These are phyloP conservation scores for Sepioteuthis lessoniana DNA, from an alignment of 2,888 invertebrate species.

Conservation along the genomic window DNA sequence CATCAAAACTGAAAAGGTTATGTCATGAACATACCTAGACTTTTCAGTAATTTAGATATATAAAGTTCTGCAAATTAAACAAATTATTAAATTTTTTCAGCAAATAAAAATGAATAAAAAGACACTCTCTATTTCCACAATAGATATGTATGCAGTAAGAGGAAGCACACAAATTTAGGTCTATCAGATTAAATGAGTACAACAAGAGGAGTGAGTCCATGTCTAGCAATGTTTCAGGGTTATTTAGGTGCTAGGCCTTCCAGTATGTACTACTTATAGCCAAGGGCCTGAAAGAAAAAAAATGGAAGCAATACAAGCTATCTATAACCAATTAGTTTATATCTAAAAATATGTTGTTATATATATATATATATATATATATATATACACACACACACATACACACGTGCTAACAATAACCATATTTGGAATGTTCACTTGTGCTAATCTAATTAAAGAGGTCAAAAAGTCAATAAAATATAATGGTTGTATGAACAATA, in stretches of 20 bases:
- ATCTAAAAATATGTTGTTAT: neutral
- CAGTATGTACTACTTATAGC: neutral
- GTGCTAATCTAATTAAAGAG: neutral
- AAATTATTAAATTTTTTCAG: too few species aligned
- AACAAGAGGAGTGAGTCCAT: neutral
- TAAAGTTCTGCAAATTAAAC: too few species aligned
- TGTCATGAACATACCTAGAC: too few species aligned
- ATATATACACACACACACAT: too few species aligned
- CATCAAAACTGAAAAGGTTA: too few species aligned
- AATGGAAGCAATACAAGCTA: neutral
- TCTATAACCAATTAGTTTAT: neutral
- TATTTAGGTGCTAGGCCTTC: neutral
- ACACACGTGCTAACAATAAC: too few species aligned
- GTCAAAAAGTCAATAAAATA: neutral
- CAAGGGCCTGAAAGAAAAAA: neutral
- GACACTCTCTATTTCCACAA: neutral
- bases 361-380: too few species aligned
- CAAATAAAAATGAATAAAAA: neutral
- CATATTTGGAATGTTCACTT: neutral
- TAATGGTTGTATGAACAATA: neutral
- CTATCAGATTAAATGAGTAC: neutral
- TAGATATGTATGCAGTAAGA: neutral
- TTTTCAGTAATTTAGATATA: too few species aligned
- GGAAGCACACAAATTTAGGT: neutral
- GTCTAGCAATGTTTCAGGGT: neutral